These are phyloP conservation scores for Volucella inflata DNA, from an alignment of 2,888 invertebrate genomes.

Conservation along the genomic window DNA sequence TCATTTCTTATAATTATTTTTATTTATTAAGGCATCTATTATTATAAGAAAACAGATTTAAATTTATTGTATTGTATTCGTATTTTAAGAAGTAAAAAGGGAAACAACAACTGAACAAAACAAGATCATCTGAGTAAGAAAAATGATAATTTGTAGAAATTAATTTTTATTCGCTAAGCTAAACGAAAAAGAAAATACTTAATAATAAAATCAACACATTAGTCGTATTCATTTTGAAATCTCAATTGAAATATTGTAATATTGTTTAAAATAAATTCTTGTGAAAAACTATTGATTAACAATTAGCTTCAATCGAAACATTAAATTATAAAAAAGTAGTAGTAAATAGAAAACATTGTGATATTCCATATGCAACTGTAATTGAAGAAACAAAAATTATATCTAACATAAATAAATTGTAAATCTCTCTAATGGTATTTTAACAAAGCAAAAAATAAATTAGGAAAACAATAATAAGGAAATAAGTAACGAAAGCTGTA, in stretches of 20 bases:
- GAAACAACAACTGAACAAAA: conserved; percentile 14
- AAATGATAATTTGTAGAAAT: conserved; percentile 44
- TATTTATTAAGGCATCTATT: conserved; percentile 53
- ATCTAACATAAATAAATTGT: conserved; percentile 17
- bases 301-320: conserved; percentile 14
- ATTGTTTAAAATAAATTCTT: conserved; percentile 3
- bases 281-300: not conserved
- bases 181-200: not conserved
- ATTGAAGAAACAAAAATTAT: conserved; percentile 27
- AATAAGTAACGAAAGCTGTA: not conserved
- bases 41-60: conserved; percentile 50
- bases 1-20: conserved; percentile 44
- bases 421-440: conserved; percentile 21
- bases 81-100: conserved; percentile 54
- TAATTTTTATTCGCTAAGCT: conserved; percentile 29
- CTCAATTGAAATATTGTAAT: conserved; percentile 37
- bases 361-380: conserved; percentile 62
- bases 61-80: conserved; percentile 63
- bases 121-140: conserved; percentile 25
- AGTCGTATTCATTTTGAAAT: conserved; percentile 23
- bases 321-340: conserved; percentile 35
- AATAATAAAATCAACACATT: not conserved
- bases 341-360: conserved; percentile 62
- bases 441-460: conserved; percentile 2
- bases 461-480: not conserved